Evolutionary conservation across 2,888 invertebrate genomes (phyloP), one percentile per base, ranked within the genome.

Genomic region (Drosophila atroscutellata): DNA sequence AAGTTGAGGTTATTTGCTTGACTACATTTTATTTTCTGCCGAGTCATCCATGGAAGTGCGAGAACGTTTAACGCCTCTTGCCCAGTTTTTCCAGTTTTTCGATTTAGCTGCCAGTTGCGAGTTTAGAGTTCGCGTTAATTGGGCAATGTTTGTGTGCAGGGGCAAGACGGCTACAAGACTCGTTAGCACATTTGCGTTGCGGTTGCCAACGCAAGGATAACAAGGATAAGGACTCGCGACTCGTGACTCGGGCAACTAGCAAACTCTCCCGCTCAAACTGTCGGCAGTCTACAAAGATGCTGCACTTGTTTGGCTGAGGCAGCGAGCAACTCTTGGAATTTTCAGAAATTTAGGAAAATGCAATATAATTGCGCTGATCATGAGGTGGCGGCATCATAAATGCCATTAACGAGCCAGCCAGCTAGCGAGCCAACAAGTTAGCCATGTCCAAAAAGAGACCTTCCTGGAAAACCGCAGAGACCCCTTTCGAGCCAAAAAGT

Each of bases 301-400:
- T 60, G 32, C 39, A 75, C 83, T 86, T 80, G 88, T 85, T 84
- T 84, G 58, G 76, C 62, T 49, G 57, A 55, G n/a, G 57, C 34
- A 32, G 18, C 26, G 18, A 28, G 51, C 39, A 73, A 61, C 81
- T 89, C 86, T 80, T 47, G 84, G 90, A 90, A 88, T 81, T 90
- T 52, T 39, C 15, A 36, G 61, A 56, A 65, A 62, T 36, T 79
- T 52, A 7, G 30, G 75, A 81, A 80, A 85, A 90, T 90, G 90
- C 86, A 89, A 89, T 90, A 89, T 90, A 90, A 90, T 87, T 84
- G 86, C 85, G 86, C 89, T 86, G 89, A 86, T 86, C 90, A 90
- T 89, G 80, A 73, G 72, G 61, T 69, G 67, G 71, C 51, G 37
- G 28, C 56, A 56, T 77, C 84, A 87, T 84, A 88, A 85, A 89